phyloP scores from a whole-genome alignment of 2,888 invertebrate genomes.

The Diplolepis rosae region DNA sequence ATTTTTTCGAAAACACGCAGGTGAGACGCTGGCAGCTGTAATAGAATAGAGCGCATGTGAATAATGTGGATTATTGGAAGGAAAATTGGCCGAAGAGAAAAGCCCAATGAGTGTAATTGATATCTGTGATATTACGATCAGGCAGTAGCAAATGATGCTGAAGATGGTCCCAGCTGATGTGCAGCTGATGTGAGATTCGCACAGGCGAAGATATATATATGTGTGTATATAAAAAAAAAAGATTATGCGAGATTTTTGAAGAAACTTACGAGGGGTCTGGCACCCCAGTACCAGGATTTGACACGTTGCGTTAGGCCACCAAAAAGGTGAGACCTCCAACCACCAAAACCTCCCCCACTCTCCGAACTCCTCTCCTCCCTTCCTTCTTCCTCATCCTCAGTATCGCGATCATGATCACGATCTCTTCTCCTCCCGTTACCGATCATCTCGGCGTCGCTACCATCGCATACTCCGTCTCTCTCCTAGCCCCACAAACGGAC shows the following conservation, averaged over 20 bases:
- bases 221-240: conserved; percentile 15
- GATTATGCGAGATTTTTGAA: conserved; percentile 29
- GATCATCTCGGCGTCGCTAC: conserved; percentile 73
- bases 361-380: conserved; percentile 72
- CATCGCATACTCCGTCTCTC: conserved; percentile 71
- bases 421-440: conserved; percentile 69
- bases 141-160: conserved; percentile 29
- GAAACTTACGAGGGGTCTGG: conserved; percentile 92
- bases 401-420: conserved; percentile 69
- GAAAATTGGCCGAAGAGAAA: conserved; percentile 9
- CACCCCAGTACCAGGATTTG: conserved; percentile 97
- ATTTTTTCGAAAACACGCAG: not conserved
- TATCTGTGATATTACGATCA: conserved; percentile 15
- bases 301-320: conserved; percentile 97
- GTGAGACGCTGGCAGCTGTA: not conserved
- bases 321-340: conserved; percentile 91
- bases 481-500: conserved; percentile 61
- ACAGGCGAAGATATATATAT: conserved; percentile 18
- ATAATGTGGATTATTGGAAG: conserved; percentile 1
- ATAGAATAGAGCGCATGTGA: not conserved
- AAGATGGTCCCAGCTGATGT: not conserved
- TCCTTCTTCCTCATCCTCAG: conserved; percentile 71
- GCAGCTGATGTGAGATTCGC: not conserved
- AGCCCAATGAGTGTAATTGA: conserved; percentile 12
- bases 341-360: conserved; percentile 78